Evolutionary conservation across 2,888 invertebrate species (phyloP).

Genomic region (Prenolepis imparis): DNA sequence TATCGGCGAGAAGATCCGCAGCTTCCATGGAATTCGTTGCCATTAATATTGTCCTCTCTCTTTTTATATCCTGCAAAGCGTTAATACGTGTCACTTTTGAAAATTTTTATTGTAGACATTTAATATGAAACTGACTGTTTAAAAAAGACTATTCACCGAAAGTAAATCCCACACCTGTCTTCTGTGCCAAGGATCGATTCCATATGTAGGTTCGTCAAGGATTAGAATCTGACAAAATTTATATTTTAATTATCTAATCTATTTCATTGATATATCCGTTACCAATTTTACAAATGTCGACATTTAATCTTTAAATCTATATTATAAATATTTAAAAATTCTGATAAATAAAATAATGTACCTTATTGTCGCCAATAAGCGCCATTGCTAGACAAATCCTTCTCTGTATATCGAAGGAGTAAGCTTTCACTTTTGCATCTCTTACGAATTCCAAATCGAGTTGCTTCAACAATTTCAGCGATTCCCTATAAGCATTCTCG

Average conservation of each 20-base stretch:
- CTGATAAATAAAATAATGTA: conserved; percentile 30
- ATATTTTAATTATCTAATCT: conserved; percentile 3
- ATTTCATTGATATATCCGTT: background rate
- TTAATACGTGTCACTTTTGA: background rate
- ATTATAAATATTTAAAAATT: background rate
- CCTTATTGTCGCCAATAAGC: conserved; percentile 67
- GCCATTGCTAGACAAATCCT: conserved; percentile 71
- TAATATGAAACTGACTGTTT: background rate
- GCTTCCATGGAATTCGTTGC: conserved; percentile 73
- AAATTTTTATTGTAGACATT: background rate
- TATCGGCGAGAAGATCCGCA: conserved; percentile 70
- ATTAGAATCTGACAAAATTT: conserved; percentile 61
- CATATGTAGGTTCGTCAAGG: conserved; percentile 71
- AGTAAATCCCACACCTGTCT: conserved; percentile 66
- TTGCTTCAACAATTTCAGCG: conserved; percentile 57
- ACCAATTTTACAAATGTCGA: background rate
- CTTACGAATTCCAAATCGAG: conserved; percentile 59
- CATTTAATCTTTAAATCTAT: background rate
- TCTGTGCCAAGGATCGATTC: conserved; percentile 65
- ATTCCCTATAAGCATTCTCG: conserved; percentile 54
- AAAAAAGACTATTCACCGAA: conserved; percentile 45
- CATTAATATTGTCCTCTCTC: conserved; percentile 68
- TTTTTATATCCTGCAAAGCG: conserved; percentile 58
- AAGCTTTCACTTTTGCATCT: conserved; percentile 51
- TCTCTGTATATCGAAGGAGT: conserved; percentile 59